phyloP scores from a whole-genome alignment of 2,113 vertebrate species.

The Hydropotes inermis region DNA sequence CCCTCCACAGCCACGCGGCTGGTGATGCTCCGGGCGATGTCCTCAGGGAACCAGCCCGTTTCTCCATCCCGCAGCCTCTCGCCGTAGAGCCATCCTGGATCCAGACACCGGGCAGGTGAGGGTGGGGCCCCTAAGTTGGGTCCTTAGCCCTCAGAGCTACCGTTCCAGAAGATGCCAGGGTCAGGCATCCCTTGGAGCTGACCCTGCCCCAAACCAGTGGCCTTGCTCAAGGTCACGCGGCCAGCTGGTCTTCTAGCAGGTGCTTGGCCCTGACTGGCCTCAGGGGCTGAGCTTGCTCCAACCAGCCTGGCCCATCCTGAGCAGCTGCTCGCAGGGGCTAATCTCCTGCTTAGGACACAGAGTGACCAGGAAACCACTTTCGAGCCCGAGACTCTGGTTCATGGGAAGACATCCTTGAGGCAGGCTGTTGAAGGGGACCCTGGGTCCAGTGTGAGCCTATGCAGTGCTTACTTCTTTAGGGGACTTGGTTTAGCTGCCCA shows the following conservation, averaged over 20 bases:
- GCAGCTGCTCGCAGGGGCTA: background rate
- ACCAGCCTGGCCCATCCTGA: fast-evolving
- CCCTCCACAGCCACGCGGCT: conserved; percentile 83
- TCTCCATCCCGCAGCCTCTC: conserved; percentile 92
- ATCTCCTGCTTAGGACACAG: no score
- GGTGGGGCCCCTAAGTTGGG: fast-evolving
- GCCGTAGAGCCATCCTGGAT: conserved; percentile 87
- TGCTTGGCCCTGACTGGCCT: fast-evolving
- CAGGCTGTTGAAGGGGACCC: background rate
- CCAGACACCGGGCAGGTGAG: background rate
- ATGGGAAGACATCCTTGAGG: fast-evolving
- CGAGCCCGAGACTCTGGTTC: fast-evolving
- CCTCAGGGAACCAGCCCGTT: conserved; percentile 92
- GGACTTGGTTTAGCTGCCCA: no score
- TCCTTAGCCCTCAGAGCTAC: background rate
- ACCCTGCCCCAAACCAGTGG: background rate
- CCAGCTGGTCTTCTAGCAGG: no score
- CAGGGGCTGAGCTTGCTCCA: background rate
- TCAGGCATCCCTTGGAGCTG: background rate
- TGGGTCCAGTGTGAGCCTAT: fast-evolving
- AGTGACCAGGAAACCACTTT: background rate
- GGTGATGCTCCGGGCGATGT: conserved; percentile 89
- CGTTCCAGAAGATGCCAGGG: fast-evolving
- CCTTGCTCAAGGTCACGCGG: fast-evolving
- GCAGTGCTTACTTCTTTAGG: no score